phyloP scores from a whole-genome alignment of 2,113 vertebrate genomes.

The Pterocles gutturalis region DNA sequence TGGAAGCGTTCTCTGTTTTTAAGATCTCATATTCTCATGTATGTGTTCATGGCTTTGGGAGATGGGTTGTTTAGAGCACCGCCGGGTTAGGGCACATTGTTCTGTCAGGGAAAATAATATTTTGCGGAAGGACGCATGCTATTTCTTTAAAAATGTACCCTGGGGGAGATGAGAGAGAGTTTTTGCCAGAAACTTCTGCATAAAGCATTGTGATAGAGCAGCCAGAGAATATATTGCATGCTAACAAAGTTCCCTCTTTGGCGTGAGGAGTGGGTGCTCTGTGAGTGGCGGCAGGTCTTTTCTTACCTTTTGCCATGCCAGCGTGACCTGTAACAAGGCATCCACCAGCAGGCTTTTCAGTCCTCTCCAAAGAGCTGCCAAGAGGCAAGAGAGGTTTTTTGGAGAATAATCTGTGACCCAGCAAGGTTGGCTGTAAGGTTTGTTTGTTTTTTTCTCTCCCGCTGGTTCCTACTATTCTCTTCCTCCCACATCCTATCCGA shows the following conservation, averaged over 20 bases:
- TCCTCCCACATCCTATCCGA: slow-evolving; percentile 1
- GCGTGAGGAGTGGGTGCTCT: not conserved
- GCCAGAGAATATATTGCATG: slow-evolving; percentile 2
- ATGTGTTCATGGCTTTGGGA: not conserved
- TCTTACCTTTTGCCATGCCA: slow-evolving; percentile 35
- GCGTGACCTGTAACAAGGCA: slow-evolving; percentile 23
- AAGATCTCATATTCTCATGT: not conserved
- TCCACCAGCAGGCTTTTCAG: slow-evolving; percentile 23
- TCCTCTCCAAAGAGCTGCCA: slow-evolving; percentile 39
- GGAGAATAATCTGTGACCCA: slow-evolving; percentile 36
- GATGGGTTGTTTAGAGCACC: not conserved
- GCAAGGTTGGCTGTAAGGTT: slow-evolving; percentile 17
- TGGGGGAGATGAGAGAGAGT: not conserved
- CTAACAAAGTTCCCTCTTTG: slow-evolving; percentile 29
- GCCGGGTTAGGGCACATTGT: not conserved
- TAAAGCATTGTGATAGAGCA: not conserved
- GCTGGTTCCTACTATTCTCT: slow-evolving; percentile 59
- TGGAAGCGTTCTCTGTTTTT: not conserved
- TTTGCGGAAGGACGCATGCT: not conserved
- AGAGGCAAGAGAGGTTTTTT: not conserved
- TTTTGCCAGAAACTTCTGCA: not conserved
- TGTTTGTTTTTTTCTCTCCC: slow-evolving; percentile 50
- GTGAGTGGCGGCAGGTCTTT: slow-evolving; percentile 17
- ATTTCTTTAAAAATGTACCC: not conserved
- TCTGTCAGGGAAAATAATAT: not conserved